Evolutionary conservation across 2,888 invertebrate species (phyloP).

Genomic region (Galerucella calmariensis): DNA sequence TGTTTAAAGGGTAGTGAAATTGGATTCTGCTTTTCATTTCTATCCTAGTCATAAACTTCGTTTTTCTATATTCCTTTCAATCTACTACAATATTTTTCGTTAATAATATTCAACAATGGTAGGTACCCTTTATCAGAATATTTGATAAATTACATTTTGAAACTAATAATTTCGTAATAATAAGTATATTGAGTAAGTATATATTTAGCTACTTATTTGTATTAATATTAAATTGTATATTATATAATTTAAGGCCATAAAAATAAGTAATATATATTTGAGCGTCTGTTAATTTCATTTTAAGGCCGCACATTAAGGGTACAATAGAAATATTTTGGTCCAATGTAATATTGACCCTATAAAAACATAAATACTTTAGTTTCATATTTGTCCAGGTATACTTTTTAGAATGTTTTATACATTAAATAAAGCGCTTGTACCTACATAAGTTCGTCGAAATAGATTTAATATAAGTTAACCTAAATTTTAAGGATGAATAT

Average conservation of each 20-base stretch:
- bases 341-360: slow-evolving; percentile 23
- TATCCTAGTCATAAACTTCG: too few species aligned
- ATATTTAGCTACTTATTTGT: background rate
- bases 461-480: background rate
- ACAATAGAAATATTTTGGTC: slow-evolving; percentile 18
- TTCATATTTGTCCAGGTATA: slow-evolving; percentile 20
- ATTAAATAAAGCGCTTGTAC: background rate
- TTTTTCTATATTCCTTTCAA: too few species aligned
- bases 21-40: too few species aligned
- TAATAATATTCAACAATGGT: too few species aligned
- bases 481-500: background rate
- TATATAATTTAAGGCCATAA: slow-evolving; percentile 9
- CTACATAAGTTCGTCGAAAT: background rate
- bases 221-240: background rate
- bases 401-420: slow-evolving; percentile 8
- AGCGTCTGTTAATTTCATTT: slow-evolving; percentile 20
- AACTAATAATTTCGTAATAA: background rate
- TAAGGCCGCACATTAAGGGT: slow-evolving; percentile 21
- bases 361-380: slow-evolving; percentile 11
- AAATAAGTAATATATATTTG: slow-evolving; percentile 25
- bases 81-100: too few species aligned
- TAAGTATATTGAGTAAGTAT: background rate
- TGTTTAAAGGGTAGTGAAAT: too few species aligned
- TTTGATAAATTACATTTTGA: background rate
- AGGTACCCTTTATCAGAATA: background rate